These are phyloP conservation scores for Busseola fusca DNA, from an alignment of 2,888 invertebrate genomes.

Conservation along the genomic window DNA sequence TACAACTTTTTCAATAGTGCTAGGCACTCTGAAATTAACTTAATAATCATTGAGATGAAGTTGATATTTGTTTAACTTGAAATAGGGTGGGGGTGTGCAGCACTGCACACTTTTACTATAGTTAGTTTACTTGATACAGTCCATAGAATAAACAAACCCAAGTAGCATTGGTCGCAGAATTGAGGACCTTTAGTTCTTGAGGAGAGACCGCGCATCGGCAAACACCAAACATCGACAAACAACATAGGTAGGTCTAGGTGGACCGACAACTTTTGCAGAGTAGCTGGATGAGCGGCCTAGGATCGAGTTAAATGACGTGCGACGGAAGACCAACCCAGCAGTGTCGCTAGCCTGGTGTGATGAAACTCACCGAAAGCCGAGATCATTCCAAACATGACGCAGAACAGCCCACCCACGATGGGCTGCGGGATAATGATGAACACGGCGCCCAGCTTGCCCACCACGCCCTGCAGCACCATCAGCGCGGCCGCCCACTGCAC, in stretches of 20 bases:
- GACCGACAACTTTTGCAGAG: background rate
- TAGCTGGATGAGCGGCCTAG: background rate
- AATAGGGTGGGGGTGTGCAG: too few relatives aligned
- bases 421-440: constrained; percentile 95
- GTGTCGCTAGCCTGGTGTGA: background rate
- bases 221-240: background rate
- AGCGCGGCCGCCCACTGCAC: constrained; percentile 93
- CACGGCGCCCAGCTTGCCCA: constrained; percentile 93
- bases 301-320: background rate
- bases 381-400: constrained; percentile 95
- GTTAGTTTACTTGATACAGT: background rate
- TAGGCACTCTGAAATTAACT: too few relatives aligned
- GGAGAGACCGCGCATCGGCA: background rate
- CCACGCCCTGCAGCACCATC: constrained; percentile 93
- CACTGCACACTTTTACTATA: too few relatives aligned
- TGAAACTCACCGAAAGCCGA: constrained; percentile 91
- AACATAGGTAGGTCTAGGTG: background rate
- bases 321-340: background rate
- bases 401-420: constrained; percentile 94
- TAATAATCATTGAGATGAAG: too few relatives aligned
- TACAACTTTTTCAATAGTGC: too few relatives aligned
- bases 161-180: background rate
- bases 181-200: too few relatives aligned
- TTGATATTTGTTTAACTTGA: too few relatives aligned
- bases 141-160: background rate